These are phyloP conservation scores for Casuarius casuarius DNA, from an alignment of 2,113 vertebrate genomes.

Conservation along the genomic window DNA sequence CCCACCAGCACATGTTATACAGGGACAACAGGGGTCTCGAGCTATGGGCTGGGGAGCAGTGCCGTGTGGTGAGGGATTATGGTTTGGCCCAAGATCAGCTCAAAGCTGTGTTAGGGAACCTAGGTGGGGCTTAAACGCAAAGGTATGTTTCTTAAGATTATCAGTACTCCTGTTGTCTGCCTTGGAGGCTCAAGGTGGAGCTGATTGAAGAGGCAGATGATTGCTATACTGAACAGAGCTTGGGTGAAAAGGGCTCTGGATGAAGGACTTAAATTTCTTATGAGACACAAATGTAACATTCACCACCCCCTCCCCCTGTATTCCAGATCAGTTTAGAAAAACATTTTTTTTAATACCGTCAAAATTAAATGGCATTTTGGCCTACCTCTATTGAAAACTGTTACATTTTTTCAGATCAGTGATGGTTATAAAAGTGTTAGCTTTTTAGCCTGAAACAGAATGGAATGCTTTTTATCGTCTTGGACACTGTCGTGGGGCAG, in stretches of 20 bases:
- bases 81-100: background rate
- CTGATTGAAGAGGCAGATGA: background rate
- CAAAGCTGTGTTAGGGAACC: background rate
- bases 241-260: background rate
- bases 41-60: background rate
- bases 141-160: rapidly evolving
- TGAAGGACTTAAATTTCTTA: background rate
- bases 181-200: background rate
- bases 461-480: background rate
- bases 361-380: background rate
- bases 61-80: rapidly evolving
- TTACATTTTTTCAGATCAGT: background rate
- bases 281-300: background rate
- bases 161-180: background rate
- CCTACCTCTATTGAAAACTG: background rate
- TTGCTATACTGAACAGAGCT: background rate
- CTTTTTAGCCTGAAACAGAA: background rate
- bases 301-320: no score
- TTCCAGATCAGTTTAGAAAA: background rate
- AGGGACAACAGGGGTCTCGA: background rate
- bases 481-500: background rate
- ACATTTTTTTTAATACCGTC: background rate
- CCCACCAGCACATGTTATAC: rapidly evolving
- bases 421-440: background rate
- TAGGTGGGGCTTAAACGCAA: background rate